Evolutionary conservation across 2,888 invertebrate species (phyloP).

Genomic region (Brachynemurus nebulosus): DNA sequence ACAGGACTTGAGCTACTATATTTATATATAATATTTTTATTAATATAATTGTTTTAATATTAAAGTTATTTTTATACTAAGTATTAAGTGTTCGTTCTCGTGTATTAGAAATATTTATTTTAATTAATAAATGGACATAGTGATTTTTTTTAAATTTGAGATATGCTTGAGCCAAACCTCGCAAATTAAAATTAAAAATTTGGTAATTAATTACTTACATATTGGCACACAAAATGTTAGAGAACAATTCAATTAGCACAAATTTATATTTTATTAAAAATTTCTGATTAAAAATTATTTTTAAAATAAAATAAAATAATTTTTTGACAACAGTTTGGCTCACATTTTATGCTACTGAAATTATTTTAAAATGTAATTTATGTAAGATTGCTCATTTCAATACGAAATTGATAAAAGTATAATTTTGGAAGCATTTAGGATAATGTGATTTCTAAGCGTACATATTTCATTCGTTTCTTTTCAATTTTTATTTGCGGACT

Average conservation of each 20-base stretch:
- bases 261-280: not conserved
- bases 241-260: too few species aligned
- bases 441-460: not conserved
- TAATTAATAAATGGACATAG: not conserved
- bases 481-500: too few species aligned
- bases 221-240: too few species aligned
- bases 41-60: too few species aligned
- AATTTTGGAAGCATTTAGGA: constrained; percentile 2
- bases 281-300: not conserved
- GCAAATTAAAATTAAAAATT: too few species aligned
- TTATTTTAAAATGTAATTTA: too few species aligned
- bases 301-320: not conserved
- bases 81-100: too few species aligned
- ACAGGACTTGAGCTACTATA: constrained; percentile 21
- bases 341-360: not conserved
- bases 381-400: too few species aligned
- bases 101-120: not conserved
- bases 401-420: constrained; percentile 1
- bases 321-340: not conserved
- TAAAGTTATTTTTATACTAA: too few species aligned
- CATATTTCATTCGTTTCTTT: not conserved
- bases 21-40: not conserved
- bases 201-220: too few species aligned
- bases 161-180: constrained; percentile 2
- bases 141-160: constrained; percentile 1